Evolutionary conservation across 2,113 vertebrate species (phyloP).

Genomic region (Planiliza haematocheilus): DNA sequence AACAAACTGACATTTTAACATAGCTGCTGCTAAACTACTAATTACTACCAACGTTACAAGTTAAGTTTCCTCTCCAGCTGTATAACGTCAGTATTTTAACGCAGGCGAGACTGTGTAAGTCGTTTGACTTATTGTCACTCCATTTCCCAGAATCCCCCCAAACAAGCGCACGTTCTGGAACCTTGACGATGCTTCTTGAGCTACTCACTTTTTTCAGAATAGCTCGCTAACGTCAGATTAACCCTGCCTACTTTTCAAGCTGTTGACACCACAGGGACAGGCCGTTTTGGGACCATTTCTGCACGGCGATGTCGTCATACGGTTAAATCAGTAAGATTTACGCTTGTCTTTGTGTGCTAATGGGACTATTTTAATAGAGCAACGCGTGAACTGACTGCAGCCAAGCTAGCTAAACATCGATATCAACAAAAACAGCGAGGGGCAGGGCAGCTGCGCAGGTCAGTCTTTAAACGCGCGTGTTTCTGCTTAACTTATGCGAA

Average conservation of each 20-base stretch:
- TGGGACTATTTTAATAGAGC: neutral
- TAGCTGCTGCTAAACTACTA: too few species aligned
- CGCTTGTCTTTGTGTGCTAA: neutral
- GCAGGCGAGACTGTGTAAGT: too few species aligned
- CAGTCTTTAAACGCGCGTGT: conserved; percentile 1
- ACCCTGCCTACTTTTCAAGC: neutral
- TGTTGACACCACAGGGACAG: neutral
- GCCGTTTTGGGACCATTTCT: neutral
- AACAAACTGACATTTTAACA: too few species aligned
- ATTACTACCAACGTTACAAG: too few species aligned
- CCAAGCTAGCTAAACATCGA: conserved; percentile 46
- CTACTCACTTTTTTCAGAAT: conserved; percentile 29
- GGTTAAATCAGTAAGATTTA: neutral
- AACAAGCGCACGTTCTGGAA: conserved; percentile 51
- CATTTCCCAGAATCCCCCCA: conserved; percentile 62
- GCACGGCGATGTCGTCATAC: neutral
- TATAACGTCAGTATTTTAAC: too few species aligned
- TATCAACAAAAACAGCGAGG: conserved; percentile 46
- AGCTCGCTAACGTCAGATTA: conserved; percentile 1
- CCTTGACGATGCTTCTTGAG: conserved; percentile 23
- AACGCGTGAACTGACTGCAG: neutral
- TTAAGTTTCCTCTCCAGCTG: too few species aligned
- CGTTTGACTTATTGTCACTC: conserved; percentile 32
- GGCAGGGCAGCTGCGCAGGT: conserved; percentile 57
- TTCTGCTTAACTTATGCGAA: neutral